Conservation (phyloP, 2,113 vertebrate genomes). For the Mormoops blainvillei region DNA sequence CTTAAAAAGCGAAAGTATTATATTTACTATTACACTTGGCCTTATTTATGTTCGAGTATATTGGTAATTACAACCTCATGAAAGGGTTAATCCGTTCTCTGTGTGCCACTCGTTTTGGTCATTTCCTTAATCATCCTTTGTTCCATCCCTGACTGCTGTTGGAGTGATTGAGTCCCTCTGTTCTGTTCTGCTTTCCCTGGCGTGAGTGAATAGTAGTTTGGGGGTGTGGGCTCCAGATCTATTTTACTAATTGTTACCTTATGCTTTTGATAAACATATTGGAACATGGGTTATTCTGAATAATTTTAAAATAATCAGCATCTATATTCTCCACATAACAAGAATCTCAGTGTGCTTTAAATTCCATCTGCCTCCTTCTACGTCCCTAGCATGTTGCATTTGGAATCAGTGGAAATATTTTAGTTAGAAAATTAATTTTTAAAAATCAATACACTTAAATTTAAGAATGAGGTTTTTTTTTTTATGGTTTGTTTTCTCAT, state of each 20-base stretch:
- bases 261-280: background rate
- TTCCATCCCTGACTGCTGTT: background rate
- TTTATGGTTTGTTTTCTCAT: background rate
- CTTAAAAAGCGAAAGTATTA: background rate
- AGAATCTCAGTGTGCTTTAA: background rate
- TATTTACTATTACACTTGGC: background rate
- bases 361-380: background rate
- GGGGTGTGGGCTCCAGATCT: background rate
- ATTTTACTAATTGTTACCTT: background rate
- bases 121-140: background rate
- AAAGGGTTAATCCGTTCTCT: background rate
- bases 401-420: background rate
- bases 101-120: background rate
- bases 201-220: background rate
- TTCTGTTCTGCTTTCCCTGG: background rate
- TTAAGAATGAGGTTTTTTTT: background rate
- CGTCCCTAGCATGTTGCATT: background rate
- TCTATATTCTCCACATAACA: background rate
- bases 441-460: background rate
- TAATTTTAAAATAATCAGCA: background rate
- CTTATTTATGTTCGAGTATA: background rate
- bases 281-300: background rate
- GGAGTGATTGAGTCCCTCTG: background rate
- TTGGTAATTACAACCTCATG: background rate
- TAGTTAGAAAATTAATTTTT: slow-evolving; percentile 35